A percentile compares a stretch with the other conserved stretches of the same genome.
phyloP scores from a whole-genome alignment of 2,888 invertebrate genomes.

The Crematogaster levior region DNA sequence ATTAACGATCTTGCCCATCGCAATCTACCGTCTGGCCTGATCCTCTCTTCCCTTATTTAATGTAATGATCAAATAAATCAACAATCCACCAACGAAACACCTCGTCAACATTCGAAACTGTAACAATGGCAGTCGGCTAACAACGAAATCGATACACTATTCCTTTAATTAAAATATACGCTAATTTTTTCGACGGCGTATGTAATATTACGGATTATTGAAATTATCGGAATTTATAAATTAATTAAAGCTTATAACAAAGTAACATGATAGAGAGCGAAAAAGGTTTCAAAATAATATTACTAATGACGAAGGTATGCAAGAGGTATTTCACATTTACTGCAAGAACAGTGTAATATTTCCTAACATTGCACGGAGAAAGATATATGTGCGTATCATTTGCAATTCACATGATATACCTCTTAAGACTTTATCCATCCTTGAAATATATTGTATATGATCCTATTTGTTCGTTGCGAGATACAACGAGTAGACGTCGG shows the following conservation, averaged over 20 bases:
- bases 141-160: conserved; percentile 28
- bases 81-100: conserved; percentile 67
- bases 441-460: conserved; percentile 1
- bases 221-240: conserved; percentile 20
- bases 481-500: conserved; percentile 44
- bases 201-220: conserved; percentile 15
- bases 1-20: conserved; percentile 60
- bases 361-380: background rate
- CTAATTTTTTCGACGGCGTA: conserved; percentile 9
- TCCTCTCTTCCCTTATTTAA: conserved; percentile 36
- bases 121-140: conserved; percentile 51
- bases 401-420: background rate
- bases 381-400: background rate
- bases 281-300: background rate
- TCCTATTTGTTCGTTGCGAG: conserved; percentile 14
- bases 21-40: conserved; percentile 3
- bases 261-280: background rate
- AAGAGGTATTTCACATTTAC: background rate
- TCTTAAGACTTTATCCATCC: background rate
- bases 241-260: conserved; percentile 37
- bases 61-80: conserved; percentile 65
- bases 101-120: conserved; percentile 47
- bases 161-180: conserved; percentile 32
- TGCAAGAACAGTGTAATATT: background rate
- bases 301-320: background rate